Evolutionary conservation across 2,888 invertebrate species (phyloP), one percentile per base, ranked within the genome.

Genomic region (Cosmopolites sordidus): DNA sequence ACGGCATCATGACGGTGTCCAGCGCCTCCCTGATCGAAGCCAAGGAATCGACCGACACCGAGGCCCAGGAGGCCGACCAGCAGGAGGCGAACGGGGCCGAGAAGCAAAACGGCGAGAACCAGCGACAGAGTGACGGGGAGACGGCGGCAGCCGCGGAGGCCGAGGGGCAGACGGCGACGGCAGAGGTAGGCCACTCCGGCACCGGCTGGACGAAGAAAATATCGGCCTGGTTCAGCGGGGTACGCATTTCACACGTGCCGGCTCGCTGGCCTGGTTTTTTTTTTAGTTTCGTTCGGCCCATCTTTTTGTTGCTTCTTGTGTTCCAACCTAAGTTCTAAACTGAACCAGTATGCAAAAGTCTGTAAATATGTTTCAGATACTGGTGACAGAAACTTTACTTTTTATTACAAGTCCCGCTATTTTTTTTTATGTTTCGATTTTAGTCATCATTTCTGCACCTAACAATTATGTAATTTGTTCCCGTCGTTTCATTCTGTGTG

Each of bases 1-100:
- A 99, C 73, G 98, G 99, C 45, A 86, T 97, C 56, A 86, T 99
- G 69, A 83, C 84, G 9, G 84, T 98, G 16, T 84, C 88, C 9
- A 89, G 89, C 48, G 98, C 98, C 2, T 85, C 89, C 0, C 76
- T 93, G 49, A 82, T 87, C 37, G 89, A 91, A 68, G 88, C 87
- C 68, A 86, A 84, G 66, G 83, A 79, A 56, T 76, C 79, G 1
- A 51, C 62, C 14, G 56, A 59, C 0, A 63, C 62, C 18, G 64
- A 69, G 29, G 62, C 66, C 30, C 56, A 58, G 47, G 76, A 76
- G 60, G 77, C 77, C 55, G 73, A 75, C 59, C 65, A 63, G 45
- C 58, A 57, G 22, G 76, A 76, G 60, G 76, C 77, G 58, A 75
- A 68, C 65, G 77, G 77, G 56, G 73, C 75, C 59, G 65, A 63